phyloP scores from a whole-genome alignment of 2,888 invertebrate species.

The Sesia bembeciformis region DNA sequence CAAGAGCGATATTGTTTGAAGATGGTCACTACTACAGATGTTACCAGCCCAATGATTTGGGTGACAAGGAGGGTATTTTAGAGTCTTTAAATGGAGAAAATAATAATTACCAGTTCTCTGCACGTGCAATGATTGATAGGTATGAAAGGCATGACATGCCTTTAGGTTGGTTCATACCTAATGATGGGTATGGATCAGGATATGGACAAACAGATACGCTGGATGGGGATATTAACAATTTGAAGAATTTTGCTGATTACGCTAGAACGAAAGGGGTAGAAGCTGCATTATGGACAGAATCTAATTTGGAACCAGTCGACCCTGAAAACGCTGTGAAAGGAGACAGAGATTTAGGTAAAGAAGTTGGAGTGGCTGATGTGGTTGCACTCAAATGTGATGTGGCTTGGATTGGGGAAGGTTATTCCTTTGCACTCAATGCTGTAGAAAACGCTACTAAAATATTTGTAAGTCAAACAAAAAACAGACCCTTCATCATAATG shows the following conservation, averaged over 20 bases:
- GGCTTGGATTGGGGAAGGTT: conserved; percentile 60
- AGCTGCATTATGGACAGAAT: conserved; percentile 62
- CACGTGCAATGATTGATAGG: conserved; percentile 60
- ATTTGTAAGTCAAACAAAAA: conserved; percentile 31
- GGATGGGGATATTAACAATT: conserved; percentile 53
- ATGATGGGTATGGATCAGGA: conserved; percentile 62
- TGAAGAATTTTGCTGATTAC: conserved; percentile 46
- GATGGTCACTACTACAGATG: conserved; percentile 56
- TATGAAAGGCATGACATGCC: conserved; percentile 55
- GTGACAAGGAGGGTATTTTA: conserved; percentile 41
- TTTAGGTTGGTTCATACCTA: conserved; percentile 61
- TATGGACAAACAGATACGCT: conserved; percentile 59
- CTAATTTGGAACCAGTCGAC: conserved; percentile 47
- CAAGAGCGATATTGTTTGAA: conserved; percentile 48
- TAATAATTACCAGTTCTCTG: conserved; percentile 62
- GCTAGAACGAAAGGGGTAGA: conserved; percentile 46
- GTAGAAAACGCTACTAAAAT: conserved; percentile 47
- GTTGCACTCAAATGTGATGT: conserved; percentile 63
- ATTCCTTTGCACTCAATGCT: conserved; percentile 55
- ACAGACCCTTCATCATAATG: conserved; percentile 51
- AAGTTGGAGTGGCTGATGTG: conserved; percentile 46
- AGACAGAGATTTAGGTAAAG: conserved; percentile 53
- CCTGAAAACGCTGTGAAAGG: conserved; percentile 55
- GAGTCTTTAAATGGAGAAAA: conserved; percentile 64
- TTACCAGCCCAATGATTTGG: conserved; percentile 45